Base-by-base conservation (phyloP, 1,140 invertebrate genomes). In the Apis dorsata region DNA sequence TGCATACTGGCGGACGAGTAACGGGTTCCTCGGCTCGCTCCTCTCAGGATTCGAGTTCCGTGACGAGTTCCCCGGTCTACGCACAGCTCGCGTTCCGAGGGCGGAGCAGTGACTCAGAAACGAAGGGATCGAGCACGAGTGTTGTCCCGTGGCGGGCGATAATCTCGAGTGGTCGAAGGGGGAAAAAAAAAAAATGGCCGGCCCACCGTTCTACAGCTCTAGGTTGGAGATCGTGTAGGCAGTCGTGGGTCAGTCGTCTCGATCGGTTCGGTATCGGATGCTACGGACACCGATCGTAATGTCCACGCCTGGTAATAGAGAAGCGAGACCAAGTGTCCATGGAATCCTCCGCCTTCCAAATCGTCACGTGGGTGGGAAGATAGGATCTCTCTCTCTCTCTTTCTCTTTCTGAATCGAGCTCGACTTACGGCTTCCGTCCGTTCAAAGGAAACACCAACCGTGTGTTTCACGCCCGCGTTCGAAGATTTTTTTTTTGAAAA, bases 381-480 rank as follows among this genome's bases (percentile, higher is more conserved):
- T 88, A 88, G 86, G 76, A 88, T 87, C 85, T 82, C 70, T 10
- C 28, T 44, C 34, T 44, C 34, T 44, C 34, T 44, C 34, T 44
- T 4, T 44, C 34, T 44, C 34, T 3, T 44, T 44, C 34, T 44
- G 34, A 59, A 44, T 19, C 60, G 84, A 79, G 86, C 88, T 88
- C 84, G 78, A 88, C 86, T 88, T 85, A 88, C 86, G 59, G 86
- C 86, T 88, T 88, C 87, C 80, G 86, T 88, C 78, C 72, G 63
- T 79, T 59, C 83, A 73, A 86, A 80, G 24, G 55, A 17, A 21
- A 82, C 73, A 21, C 66, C 85, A 65, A 21, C 62, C 85, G 60
- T 79, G 71, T 83, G 78, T 68, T 77, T 53, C 80, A 83, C 62
- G 63, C 12, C 68, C 57, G 66, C 28, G n/a, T 53, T 17, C 49